A percentile compares a stretch with the other conserved stretches of the same genome.
Conservation (phyloP, 92 coral and sea anemone genomes). For the Montipora capitata region DNA sequence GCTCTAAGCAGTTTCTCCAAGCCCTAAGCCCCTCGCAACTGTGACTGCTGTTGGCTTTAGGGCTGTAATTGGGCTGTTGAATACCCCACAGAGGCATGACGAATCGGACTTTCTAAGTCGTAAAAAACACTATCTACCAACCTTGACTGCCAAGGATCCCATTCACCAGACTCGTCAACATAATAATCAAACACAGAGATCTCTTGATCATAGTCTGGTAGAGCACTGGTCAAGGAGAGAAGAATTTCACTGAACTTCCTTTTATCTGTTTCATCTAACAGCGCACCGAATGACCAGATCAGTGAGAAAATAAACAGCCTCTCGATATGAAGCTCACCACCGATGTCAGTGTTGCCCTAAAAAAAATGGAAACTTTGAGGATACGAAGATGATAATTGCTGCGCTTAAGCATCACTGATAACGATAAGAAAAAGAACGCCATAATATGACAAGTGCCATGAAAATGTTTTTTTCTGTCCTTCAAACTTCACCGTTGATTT, state of each 20-base stretch:
- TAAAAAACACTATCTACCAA: not conserved
- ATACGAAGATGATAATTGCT: not conserved
- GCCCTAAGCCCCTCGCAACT: too few species aligned
- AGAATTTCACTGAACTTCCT: constrained; percentile 90
- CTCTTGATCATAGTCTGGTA: constrained; percentile 99
- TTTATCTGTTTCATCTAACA: constrained; percentile 89
- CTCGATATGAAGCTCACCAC: constrained; percentile 98
- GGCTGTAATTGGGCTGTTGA: too few species aligned
- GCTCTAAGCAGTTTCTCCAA: too few species aligned
- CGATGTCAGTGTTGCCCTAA: constrained; percentile 95
- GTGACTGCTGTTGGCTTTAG: too few species aligned
- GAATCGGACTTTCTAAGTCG: too few species aligned
- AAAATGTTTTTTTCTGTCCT: too few species aligned
- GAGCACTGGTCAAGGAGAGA: constrained; percentile 92
- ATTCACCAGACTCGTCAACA: constrained; percentile 99
- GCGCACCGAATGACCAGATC: constrained; percentile 96
- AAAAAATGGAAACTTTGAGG: not conserved
- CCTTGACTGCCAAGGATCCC: constrained; percentile 99
- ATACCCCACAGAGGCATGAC: too few species aligned
- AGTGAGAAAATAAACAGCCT: constrained; percentile 93
- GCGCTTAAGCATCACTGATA: not conserved
- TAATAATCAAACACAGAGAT: constrained; percentile 99
- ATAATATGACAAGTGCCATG: too few species aligned
- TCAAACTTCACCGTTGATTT: too few species aligned
- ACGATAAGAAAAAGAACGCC: too few species aligned